phyloP scores from a whole-genome alignment of 1,140 invertebrate genomes.

The Bombyx mandarina region DNA sequence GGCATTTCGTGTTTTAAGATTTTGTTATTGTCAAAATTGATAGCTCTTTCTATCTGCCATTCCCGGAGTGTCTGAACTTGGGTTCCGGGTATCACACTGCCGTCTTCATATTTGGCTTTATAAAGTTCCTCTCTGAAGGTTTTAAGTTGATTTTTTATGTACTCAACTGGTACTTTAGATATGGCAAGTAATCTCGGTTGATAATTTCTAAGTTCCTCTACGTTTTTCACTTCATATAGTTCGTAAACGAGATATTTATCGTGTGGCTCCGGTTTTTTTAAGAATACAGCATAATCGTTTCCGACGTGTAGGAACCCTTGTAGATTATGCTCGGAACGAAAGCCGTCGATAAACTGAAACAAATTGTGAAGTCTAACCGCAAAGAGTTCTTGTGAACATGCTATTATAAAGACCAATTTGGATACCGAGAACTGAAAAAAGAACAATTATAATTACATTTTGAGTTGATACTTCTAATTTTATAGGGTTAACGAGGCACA shows the following conservation, averaged over 20 bases:
- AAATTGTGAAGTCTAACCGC: slow-evolving; percentile 44
- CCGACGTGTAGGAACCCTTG: slow-evolving; percentile 49
- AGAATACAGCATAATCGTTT: slow-evolving; percentile 43
- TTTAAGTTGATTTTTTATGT: slow-evolving; percentile 45
- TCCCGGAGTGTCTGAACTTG: slow-evolving; percentile 44
- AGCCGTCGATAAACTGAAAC: slow-evolving; percentile 50
- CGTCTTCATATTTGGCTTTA: slow-evolving; percentile 42
- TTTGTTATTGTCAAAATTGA: slow-evolving; percentile 16
- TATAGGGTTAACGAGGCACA: too few relatives aligned
- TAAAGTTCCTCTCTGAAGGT: slow-evolving; percentile 41
- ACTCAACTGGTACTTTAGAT: slow-evolving; percentile 46
- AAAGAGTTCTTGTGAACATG: background rate
- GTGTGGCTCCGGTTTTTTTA: slow-evolving; percentile 37
- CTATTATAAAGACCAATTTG: too few relatives aligned
- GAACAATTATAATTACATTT: too few relatives aligned
- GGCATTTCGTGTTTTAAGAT: slow-evolving; percentile 18
- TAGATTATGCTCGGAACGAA: slow-evolving; percentile 39
- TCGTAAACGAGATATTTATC: slow-evolving; percentile 49
- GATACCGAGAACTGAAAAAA: too few relatives aligned
- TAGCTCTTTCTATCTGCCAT: slow-evolving; percentile 48
- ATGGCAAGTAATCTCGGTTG: slow-evolving; percentile 42
- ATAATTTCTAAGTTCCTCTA: slow-evolving; percentile 20
- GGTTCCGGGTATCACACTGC: slow-evolving; percentile 43
- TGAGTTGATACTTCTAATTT: too few relatives aligned
- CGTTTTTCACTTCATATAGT: slow-evolving; percentile 43